These are phyloP conservation scores for Spea multiplicata DNA, from an alignment of 2,113 vertebrate species.

Conservation along the genomic window DNA sequence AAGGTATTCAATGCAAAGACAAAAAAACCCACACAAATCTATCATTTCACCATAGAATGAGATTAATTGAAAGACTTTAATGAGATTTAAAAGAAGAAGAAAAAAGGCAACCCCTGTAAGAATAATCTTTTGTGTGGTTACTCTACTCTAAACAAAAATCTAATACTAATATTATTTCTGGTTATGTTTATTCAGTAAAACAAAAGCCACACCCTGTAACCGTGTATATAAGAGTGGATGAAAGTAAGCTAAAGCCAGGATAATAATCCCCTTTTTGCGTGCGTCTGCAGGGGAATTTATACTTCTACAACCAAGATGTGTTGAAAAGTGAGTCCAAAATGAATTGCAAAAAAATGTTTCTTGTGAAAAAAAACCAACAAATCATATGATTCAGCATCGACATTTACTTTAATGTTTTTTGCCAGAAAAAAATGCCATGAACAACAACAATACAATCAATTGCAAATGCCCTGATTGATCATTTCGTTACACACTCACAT, in stretches of 20 bases:
- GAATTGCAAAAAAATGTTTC: no score
- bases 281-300: not conserved
- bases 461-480: no score
- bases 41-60: conserved; percentile 12
- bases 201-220: conserved; percentile 25
- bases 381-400: no score
- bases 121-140: conserved; percentile 33
- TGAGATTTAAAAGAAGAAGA: conserved; percentile 7
- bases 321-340: no score
- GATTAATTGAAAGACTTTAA: conserved; percentile 27
- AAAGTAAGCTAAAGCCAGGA: conserved; percentile 7
- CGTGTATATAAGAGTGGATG: conserved; percentile 17
- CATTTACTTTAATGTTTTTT: no score
- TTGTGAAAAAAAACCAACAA: no score
- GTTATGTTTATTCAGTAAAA: conserved; percentile 25
- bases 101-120: not conserved
- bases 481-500: no score
- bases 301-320: not conserved
- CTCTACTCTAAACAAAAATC: conserved; percentile 18
- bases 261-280: not conserved
- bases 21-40: conserved; percentile 27
- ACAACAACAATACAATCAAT: no score
- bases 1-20: not conserved
- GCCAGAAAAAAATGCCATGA: no score
- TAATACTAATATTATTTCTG: conserved; percentile 32